Conservation (phyloP, 1,140 invertebrate genomes). For the Geopemphigus sp. region DNA sequence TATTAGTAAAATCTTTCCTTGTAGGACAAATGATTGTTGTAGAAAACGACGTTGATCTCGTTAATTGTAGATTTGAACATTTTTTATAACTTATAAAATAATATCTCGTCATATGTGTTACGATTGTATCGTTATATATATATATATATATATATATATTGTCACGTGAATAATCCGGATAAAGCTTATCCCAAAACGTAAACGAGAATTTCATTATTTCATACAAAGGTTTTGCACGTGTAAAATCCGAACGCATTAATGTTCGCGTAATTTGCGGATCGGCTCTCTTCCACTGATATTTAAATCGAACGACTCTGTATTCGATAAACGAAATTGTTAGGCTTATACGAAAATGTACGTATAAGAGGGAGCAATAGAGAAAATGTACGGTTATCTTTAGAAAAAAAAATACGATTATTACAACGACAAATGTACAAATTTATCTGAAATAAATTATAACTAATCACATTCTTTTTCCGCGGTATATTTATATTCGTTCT, state of each 20-base stretch:
- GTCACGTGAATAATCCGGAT: too few species aligned
- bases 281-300: neutral
- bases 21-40: too few species aligned
- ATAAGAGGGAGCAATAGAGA: neutral
- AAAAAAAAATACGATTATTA: neutral
- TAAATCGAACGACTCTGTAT: neutral
- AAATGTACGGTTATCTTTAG: neutral
- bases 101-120: too few species aligned
- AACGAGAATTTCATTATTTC: too few species aligned
- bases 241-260: too few species aligned
- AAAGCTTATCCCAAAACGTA: too few species aligned
- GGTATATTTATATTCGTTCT: neutral
- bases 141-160: too few species aligned
- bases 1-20: neutral
- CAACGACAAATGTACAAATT: neutral
- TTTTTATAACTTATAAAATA: too few species aligned
- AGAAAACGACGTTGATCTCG: too few species aligned
- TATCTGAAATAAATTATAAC: conserved; percentile 2
- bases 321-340: too few species aligned
- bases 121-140: too few species aligned
- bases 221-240: neutral
- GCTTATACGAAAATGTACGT: neutral
- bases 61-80: too few species aligned
- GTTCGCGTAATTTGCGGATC: neutral
- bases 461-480: neutral